Percentiles rank a stretch among this genome's conserved stretches.
Evolutionary conservation across 1,140 invertebrate species (phyloP).

Genomic region (Gonioctena quinquepunctata): DNA sequence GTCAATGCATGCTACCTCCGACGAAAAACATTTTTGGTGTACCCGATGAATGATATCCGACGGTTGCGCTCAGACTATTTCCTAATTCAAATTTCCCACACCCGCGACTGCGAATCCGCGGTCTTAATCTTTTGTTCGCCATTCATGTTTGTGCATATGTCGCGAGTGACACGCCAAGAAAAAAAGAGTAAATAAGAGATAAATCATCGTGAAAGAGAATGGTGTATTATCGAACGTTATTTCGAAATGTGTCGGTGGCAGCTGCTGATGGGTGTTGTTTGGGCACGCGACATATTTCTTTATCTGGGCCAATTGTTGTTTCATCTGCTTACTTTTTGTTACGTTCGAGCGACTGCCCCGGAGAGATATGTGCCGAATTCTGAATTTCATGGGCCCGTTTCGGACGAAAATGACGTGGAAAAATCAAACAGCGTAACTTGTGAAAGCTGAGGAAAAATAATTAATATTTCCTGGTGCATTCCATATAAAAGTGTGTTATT

Average conservation of each 20-base stretch:
- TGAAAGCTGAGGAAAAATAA: too few relatives aligned
- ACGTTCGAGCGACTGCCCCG: neutral
- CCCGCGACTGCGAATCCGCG: neutral
- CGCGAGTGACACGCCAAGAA: neutral
- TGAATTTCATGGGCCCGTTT: neutral
- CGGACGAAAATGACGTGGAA: neutral
- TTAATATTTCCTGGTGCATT: too few relatives aligned
- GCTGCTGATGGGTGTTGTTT: slow-evolving; percentile 18
- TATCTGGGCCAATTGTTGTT: slow-evolving; percentile 38
- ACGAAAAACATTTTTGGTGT: too few relatives aligned
- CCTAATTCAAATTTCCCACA: too few relatives aligned
- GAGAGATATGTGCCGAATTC: neutral
- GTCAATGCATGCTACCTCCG: too few relatives aligned
- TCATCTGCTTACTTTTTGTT: slow-evolving; percentile 35
- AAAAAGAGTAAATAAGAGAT: slow-evolving; percentile 4
- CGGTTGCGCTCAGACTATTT: too few relatives aligned
- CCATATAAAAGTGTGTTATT: too few relatives aligned
- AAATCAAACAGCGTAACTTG: too few relatives aligned
- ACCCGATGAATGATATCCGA: too few relatives aligned
- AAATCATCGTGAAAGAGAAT: slow-evolving; percentile 9
- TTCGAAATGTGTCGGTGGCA: slow-evolving; percentile 10
- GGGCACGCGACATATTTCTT: slow-evolving; percentile 41
- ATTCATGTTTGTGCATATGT: neutral
- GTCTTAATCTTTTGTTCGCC: neutral
- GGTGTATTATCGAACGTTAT: slow-evolving; percentile 10